phyloP scores from a whole-genome alignment of 2,888 invertebrate species.

The Leptinotarsa rubiginosa region DNA sequence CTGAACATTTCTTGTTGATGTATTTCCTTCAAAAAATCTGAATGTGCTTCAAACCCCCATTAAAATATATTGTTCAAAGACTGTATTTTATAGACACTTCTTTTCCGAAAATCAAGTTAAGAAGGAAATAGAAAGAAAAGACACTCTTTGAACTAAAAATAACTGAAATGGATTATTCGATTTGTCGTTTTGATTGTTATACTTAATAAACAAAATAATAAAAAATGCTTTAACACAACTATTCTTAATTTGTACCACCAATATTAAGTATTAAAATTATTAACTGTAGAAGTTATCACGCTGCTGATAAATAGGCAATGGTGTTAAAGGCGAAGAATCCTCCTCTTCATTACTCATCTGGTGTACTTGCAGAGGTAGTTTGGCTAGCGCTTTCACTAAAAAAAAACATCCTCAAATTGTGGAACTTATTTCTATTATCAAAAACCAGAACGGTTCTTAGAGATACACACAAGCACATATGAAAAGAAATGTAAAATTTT shows the following conservation, averaged over 20 bases:
- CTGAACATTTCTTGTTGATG: background rate
- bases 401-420: background rate
- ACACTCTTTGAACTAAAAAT: background rate
- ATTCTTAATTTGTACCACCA: slow-evolving; percentile 59
- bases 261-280: slow-evolving; percentile 40
- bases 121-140: background rate
- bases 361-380: slow-evolving; percentile 72
- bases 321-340: slow-evolving; percentile 80
- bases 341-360: slow-evolving; percentile 74
- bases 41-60: background rate
- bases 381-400: slow-evolving; percentile 78
- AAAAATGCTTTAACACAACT: slow-evolving; percentile 54
- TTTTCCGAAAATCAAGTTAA: background rate
- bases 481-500: too few relatives aligned
- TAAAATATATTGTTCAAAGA: background rate
- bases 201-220: background rate
- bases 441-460: too few relatives aligned
- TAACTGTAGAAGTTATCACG: slow-evolving; percentile 82
- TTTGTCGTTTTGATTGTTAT: background rate
- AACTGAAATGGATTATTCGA: background rate
- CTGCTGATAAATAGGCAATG: slow-evolving; percentile 87
- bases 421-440: background rate
- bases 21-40: background rate
- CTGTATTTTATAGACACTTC: background rate
- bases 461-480: too few relatives aligned